Evolutionary conservation across 1,140 invertebrate genomes (phyloP).

Genomic region (Drosophila lini): DNA sequence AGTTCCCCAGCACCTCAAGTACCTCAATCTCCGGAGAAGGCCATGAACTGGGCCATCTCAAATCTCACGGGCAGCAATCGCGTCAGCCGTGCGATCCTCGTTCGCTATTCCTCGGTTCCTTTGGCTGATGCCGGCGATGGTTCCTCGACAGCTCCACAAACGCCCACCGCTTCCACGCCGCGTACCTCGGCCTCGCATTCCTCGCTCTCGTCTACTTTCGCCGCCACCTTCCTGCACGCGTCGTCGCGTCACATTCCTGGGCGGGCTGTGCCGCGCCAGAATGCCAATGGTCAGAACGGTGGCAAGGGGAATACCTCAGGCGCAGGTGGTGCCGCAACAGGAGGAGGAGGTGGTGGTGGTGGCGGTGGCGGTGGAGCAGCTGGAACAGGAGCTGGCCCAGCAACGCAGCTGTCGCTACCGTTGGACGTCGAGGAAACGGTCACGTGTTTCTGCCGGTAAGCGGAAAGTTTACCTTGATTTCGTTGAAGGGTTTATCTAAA

Average conservation of each 20-base stretch:
- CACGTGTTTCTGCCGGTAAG: slow-evolving; percentile 90
- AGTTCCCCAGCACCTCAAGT: slow-evolving; percentile 27
- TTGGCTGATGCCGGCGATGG: slow-evolving; percentile 60
- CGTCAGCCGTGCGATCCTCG: slow-evolving; percentile 80
- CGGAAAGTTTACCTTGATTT: not conserved
- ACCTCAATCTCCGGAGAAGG: slow-evolving; percentile 1
- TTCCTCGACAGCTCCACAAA: slow-evolving; percentile 81
- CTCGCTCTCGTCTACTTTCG: slow-evolving; percentile 85
- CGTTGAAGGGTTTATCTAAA: not conserved
- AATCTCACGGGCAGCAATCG: slow-evolving; percentile 83
- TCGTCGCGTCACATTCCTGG: slow-evolving; percentile 71
- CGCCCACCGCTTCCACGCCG: slow-evolving; percentile 63
- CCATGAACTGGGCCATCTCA: slow-evolving; percentile 84
- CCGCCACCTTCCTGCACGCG: slow-evolving; percentile 82
- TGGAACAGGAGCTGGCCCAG: slow-evolving; percentile 16
- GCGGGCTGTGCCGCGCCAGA: slow-evolving; percentile 70
- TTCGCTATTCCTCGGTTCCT: slow-evolving; percentile 82
- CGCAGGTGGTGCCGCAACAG: slow-evolving; percentile 4
- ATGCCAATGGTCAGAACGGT: slow-evolving; percentile 41
- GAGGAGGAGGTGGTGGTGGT: not conserved
- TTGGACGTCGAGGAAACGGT: slow-evolving; percentile 90
- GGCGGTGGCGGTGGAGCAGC: slow-evolving; percentile 2
- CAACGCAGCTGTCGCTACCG: slow-evolving; percentile 84
- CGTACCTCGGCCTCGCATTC: slow-evolving; percentile 80
- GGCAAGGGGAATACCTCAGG: slow-evolving; percentile 28